Base-by-base conservation (phyloP, 2,113 vertebrate genomes). In the Anoura caudifer region DNA sequence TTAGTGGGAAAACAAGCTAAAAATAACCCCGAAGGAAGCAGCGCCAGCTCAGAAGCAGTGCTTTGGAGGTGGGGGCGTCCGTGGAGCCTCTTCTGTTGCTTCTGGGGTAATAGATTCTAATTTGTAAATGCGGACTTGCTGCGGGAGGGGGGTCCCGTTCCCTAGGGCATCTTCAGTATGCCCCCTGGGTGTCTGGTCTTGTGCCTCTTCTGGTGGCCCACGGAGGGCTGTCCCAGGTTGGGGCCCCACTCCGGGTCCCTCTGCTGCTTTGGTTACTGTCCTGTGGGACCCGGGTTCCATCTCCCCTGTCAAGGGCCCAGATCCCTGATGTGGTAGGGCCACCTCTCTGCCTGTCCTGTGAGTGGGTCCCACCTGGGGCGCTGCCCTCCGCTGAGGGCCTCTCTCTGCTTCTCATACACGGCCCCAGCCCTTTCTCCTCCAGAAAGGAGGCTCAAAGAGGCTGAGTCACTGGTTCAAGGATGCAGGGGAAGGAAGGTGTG, bases 1-100 rank as follows among this genome's bases (percentile, higher is more conserved):
- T 97, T 96, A 97, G 88, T 89, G 91, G 88, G 94, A 97, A 97
- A 97, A 97, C 94, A 97, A 96, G 93, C 93, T 98, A 98, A 97
- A 98, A 98, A 98, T 97, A 98, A 86, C 88, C 17, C 36, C 38
- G 7, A 38, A 80, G 61, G 77, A 94, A 97, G 77, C 73, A 12
- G 81, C 13, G 77, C 96, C 82, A 90, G 80, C 83, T 83, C 77
- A 41, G 61, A 97, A 80, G 86, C n/a, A 1, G 73, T 50, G 89
- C 85, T 90, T 67, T 10, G 63, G 92, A 59, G 47, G 50, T 91
- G 91, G 95, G 92, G 77, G 95, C 4, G 4, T 73, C 79, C 50
- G 5, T 47, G 63, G 41, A 90, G 19, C 36, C 47, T 59, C 61
- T 28, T 50, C 33, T 56, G 38, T 86, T 70, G 83, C 56, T 88